These are phyloP conservation scores for Perithous albicinctus DNA, from an alignment of 2,888 invertebrate genomes.

Conservation along the genomic window DNA sequence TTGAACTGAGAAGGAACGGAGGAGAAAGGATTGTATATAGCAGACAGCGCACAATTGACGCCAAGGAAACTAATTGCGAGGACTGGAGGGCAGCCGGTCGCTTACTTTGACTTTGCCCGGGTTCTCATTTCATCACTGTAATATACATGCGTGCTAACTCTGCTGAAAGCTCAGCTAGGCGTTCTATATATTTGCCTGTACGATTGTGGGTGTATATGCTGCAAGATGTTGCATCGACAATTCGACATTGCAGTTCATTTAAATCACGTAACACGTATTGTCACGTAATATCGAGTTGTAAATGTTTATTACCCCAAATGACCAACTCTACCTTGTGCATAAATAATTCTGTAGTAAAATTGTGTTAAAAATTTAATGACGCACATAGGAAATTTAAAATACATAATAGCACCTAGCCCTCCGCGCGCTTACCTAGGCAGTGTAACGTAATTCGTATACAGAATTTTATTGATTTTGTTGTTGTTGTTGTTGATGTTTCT, in stretches of 20 bases:
- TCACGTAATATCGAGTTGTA: too few species aligned
- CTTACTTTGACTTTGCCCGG: slow-evolving; percentile 54
- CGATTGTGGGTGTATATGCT: slow-evolving; percentile 28
- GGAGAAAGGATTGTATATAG: slow-evolving; percentile 39
- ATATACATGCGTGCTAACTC: slow-evolving; percentile 33
- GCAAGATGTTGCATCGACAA: slow-evolving; percentile 33
- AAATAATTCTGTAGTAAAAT: too few species aligned
- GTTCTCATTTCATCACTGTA: slow-evolving; percentile 52
- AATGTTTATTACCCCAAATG: too few species aligned
- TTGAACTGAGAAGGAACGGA: slow-evolving; percentile 47
- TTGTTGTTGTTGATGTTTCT: too few species aligned
- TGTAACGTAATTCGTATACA: too few species aligned
- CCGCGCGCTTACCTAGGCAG: too few species aligned
- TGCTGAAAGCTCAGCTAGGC: too few species aligned
- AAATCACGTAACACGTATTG: slow-evolving; percentile 51
- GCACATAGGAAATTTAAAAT: too few species aligned
- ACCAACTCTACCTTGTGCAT: too few species aligned
- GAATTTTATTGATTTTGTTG: too few species aligned
- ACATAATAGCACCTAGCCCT: too few species aligned
- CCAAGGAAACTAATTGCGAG: slow-evolving; percentile 63
- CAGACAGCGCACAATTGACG: slow-evolving; percentile 57
- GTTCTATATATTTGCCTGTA: slow-evolving; percentile 14
- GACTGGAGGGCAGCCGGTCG: slow-evolving; percentile 50
- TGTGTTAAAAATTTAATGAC: too few species aligned
- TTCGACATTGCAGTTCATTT: slow-evolving; percentile 54